phyloP scores from a whole-genome alignment of 2,888 invertebrate genomes.

The Agonopterix heracliana region DNA sequence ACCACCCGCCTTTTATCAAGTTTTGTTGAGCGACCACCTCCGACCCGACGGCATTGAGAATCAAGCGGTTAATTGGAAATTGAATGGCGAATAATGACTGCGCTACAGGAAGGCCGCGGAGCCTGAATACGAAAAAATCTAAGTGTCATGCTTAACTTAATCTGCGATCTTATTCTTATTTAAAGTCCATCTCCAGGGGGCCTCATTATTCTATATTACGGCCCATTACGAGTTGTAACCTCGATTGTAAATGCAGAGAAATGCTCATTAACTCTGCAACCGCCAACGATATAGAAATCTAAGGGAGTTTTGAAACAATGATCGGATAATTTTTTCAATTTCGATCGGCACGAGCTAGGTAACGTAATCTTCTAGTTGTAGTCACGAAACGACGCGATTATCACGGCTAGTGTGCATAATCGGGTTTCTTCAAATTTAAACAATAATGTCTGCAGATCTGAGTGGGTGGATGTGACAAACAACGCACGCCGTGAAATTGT shows the following conservation, averaged over 20 bases:
- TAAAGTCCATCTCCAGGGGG: constrained; percentile 16
- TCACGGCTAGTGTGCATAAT: constrained; percentile 20
- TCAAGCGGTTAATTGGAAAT: constrained; percentile 73
- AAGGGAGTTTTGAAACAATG: constrained; percentile 45
- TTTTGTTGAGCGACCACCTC: constrained; percentile 50
- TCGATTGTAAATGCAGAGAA: constrained; percentile 24
- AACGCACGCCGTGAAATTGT: constrained; percentile 16
- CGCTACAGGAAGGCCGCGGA: constrained; percentile 65
- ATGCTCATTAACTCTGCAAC: constrained; percentile 37
- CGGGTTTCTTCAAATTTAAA: constrained; percentile 20
- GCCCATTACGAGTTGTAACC: constrained; percentile 17
- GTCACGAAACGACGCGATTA: constrained; percentile 34
- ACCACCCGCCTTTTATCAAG: constrained; percentile 70
- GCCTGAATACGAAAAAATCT: constrained; percentile 56
- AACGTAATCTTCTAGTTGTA: constrained; percentile 36
- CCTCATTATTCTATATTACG: constrained; percentile 23
- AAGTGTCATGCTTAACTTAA: constrained; percentile 40
- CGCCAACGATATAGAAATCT: constrained; percentile 38
- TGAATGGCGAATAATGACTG: constrained; percentile 64
- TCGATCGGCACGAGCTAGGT: constrained; percentile 44
- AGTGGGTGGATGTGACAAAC: constrained; percentile 21
- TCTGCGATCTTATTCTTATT: constrained; percentile 23
- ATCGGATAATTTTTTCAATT: constrained; percentile 46
- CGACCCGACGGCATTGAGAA: constrained; percentile 72
- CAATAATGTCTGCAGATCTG: constrained; percentile 15